phyloP scores from a whole-genome alignment of 1,140 invertebrate genomes.

The Drosophila insularis region DNA sequence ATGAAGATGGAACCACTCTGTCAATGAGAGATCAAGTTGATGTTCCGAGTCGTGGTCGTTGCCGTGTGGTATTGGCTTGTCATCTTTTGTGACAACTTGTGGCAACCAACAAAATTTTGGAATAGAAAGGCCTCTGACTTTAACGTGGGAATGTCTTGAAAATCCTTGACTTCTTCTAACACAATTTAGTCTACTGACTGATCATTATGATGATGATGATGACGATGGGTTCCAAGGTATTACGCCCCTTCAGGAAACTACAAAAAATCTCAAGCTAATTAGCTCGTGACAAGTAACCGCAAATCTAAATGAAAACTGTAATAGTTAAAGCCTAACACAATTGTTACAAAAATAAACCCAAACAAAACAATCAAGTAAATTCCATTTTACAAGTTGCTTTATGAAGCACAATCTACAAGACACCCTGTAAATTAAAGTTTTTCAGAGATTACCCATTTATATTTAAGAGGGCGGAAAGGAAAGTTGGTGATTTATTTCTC shows the following conservation, averaged over 20 bases:
- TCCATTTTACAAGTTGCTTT: neutral
- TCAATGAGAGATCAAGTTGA: slow-evolving; percentile 15
- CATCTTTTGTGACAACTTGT: slow-evolving; percentile 59
- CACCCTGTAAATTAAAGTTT: neutral
- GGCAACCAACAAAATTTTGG: slow-evolving; percentile 28
- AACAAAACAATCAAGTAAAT: neutral
- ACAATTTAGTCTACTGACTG: neutral
- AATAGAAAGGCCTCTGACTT: slow-evolving; percentile 54
- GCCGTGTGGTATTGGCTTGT: slow-evolving; percentile 61
- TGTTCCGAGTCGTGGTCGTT: slow-evolving; percentile 25
- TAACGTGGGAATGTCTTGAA: slow-evolving; percentile 46
- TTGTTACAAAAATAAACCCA: neutral
- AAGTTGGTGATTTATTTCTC: too few species aligned
- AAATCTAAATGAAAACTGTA: neutral
- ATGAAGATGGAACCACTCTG: slow-evolving; percentile 34
- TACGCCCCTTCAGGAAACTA: slow-evolving; percentile 58
- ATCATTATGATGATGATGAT: too few species aligned
- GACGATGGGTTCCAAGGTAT: slow-evolving; percentile 9
- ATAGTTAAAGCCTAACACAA: neutral
- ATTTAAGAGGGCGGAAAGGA: too few species aligned
- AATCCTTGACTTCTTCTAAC: slow-evolving; percentile 54
- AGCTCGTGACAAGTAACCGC: slow-evolving; percentile 39
- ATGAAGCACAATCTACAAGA: neutral
- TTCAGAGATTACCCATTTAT: too few species aligned
- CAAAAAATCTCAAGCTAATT: slow-evolving; percentile 47